Base-by-base conservation (phyloP, 2,888 invertebrate genomes). In the Drosophila rubida region DNA sequence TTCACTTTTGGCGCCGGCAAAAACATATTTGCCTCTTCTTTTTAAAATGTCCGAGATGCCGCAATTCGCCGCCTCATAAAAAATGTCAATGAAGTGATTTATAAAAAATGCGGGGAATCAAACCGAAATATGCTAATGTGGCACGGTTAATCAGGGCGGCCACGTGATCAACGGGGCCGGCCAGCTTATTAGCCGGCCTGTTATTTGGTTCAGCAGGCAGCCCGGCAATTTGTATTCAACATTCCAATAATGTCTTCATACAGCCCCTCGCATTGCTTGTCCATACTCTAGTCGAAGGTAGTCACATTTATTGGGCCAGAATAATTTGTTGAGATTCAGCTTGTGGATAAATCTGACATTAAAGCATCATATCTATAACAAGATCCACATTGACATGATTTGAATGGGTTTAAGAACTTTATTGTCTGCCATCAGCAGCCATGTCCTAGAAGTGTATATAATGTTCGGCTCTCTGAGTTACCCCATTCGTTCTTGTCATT, bases 81-180 rank as follows among this genome's bases (percentile, higher is more conserved):
- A 84, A 82, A 85, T 87, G 83, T 83, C 84, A 83, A 84, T 84
- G 65, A 87, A 78, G 70, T 80, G 83, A 84, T 84, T 84, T 84
- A 80, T 67, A 72, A 80, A 68, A 68, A 53, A 37, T 41, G 55
- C 23, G 16, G 7, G 46, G 35, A 39, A 35, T 49, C 35, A 37
- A 37, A 25, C 22, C 41, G 48, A 79, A 77, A 77, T 76, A 87
- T 78, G 83, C 69, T 82, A 84, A 84, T 84, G 71, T 50, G 57
- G 16, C 32, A 30, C 55, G 48, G 64, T 76, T 84, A 87, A 82
- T 78, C 80, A 76, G 64, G 50, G 48, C 32, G 9, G 46, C 54
- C 54, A 41, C 68, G 59, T 69, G 74, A 62, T 69, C 75, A 72
- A 64, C 69, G 41, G 73, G 69, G 69, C 73, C 48, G 75, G 57